Evolutionary conservation across 1,140 invertebrate genomes (phyloP), one percentile per base, ranked within the genome.

Genomic region (Dendrolimus kikuchii): DNA sequence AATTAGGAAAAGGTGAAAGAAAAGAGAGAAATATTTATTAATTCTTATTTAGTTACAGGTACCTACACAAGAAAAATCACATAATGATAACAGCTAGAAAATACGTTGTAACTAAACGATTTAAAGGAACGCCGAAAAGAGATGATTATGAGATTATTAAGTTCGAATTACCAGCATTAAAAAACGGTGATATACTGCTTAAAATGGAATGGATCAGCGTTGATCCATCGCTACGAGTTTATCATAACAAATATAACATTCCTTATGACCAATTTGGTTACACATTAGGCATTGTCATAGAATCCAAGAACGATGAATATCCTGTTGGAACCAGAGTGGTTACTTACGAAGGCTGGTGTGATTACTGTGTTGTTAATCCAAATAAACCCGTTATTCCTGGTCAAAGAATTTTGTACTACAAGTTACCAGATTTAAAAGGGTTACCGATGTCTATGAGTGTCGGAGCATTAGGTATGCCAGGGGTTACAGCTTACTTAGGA

Each of bases 401-500:
- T 23, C 9, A 47, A 5, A 44, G 8, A 36, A 5, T 56, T 23
- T 23, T 3, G 23, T 23, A 23, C 6, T 68, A 73, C 48, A 60
- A 64, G 40, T 39, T 68, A 9, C 69, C 72, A 0, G 55, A 70
- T 23, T 54, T 73, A 36, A 44, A 62, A 41, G 58, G 54, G 2
- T 43, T 69, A n/a, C 54, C 73, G 1, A 7, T 36, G 7, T 71
- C 68, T 42, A 38, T 68, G 4, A 68, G 50, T 4, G 8, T 73
- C 5, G 66, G 70, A 8, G 57, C 56, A n/a, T 52, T 69, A 0
- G 72, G 72, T 5, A 71, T 76, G 66, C 60, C 66, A 2, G 73
- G 70, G 2, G 89, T 89, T 49, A 92, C 92, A 0, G 92, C 92
- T 0, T 93, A 92, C 69, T 93, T 93, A 73, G 93, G 93, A 0